Evolutionary conservation across 2,113 vertebrate genomes (phyloP), one percentile per base, ranked within the genome.

Genomic region (Aythya baeri): DNA sequence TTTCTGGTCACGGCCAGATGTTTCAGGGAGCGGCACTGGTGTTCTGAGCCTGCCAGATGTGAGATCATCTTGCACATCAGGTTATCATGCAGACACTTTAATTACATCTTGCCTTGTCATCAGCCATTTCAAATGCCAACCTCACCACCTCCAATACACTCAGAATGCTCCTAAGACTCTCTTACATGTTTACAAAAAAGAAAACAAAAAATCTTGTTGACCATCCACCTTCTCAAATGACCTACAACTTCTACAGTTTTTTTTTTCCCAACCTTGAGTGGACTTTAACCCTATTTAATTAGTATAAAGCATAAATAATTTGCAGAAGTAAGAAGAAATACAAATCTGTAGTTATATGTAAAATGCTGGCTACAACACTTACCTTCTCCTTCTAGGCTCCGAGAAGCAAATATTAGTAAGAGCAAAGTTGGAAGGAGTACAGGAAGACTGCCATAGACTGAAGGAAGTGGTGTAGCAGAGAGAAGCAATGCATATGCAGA

Each of bases 81-180:
- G 13, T 43, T 20, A 36, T 43, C 20, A 75, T 20, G 10, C 41
- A 62, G 66, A 65, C 0, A 0, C 7, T 16, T 54, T 61, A 71
- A 50, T 31, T 61, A 61, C 26, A 22, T 55, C 65, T 55, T 71
- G 36, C 36, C 57, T 55, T 59, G 17, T 50, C 72, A 44, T 1
- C 6, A 9, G 29, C 61, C 54, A 38, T 34, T 49, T 79, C 72
- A 46, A 29, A 49, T 46, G 18, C 21, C 52, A 75, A 46, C 36
- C 58, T 50, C 15, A 34, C 17, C n/a, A 80, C 49, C 36, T 59
- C 43, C 43, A 79, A 7, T 11, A 15, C 49, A 41, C 52, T 49
- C 3, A 67, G 32, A 86, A 77, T 0, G 4, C 65, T 63, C 52
- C 41, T 15, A 68, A 70, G 29, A 31, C 8, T 12, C 4, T 12